phyloP scores from a whole-genome alignment of 2,797 vertebrate species.

The Helicolenus hilgendorfi region DNA sequence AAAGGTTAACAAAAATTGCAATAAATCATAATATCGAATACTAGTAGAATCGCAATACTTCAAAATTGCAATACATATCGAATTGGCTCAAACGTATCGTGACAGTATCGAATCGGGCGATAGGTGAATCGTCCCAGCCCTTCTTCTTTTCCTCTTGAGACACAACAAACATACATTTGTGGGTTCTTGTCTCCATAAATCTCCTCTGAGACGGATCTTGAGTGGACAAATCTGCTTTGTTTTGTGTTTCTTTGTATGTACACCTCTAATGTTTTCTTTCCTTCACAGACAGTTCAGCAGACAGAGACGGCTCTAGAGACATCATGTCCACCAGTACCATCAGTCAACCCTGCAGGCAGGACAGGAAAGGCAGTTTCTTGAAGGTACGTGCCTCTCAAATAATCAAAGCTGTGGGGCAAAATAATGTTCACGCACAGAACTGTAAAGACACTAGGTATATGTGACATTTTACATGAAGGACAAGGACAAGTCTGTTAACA shows the following conservation, averaged over 20 bases:
- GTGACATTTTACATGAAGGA: background rate
- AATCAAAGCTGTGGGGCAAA: background rate
- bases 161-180: background rate
- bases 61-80: too few species aligned
- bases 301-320: constrained; percentile 23
- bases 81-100: too few species aligned
- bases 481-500: background rate
- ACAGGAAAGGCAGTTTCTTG: constrained; percentile 95
- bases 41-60: too few species aligned
- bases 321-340: constrained; percentile 87
- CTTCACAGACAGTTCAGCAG: constrained; percentile 84
- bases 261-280: constrained; percentile 71
- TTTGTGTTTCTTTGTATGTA: background rate
- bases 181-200: background rate
- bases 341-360: constrained; percentile 85
- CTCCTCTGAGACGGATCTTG: background rate
- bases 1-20: too few species aligned
- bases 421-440: background rate
- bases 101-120: too few species aligned
- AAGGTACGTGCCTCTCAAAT: constrained; percentile 89
- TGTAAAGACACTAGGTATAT: background rate
- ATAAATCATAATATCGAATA: too few species aligned
- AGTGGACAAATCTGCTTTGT: background rate
- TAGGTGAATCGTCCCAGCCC: too few species aligned
- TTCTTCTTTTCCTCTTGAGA: background rate